Conservation (phyloP, 2,113 vertebrate genomes). For the Ammodytes marinus region DNA sequence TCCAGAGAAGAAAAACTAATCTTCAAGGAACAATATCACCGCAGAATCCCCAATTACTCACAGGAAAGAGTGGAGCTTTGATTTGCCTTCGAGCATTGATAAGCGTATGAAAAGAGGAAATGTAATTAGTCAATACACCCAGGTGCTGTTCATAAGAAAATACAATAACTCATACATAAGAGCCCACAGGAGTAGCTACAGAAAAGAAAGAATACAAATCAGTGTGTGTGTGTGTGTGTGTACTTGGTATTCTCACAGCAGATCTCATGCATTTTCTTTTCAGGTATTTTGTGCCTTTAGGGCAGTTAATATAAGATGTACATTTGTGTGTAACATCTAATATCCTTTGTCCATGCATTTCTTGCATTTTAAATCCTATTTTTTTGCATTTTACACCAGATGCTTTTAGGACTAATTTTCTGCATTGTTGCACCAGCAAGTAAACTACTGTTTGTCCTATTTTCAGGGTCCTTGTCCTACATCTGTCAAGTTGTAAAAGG, state of each 20-base stretch:
- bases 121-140: slow-evolving; percentile 64
- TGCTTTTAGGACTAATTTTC: slow-evolving; percentile 25
- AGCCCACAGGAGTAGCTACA: not conserved
- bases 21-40: slow-evolving; percentile 67
- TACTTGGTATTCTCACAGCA: slow-evolving; percentile 19
- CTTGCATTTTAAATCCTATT: slow-evolving; percentile 22
- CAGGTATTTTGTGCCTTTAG: not conserved
- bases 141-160: slow-evolving; percentile 52
- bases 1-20: slow-evolving; percentile 63
- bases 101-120: slow-evolving; percentile 61
- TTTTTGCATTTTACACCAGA: not conserved
- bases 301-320: not conserved
- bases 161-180: slow-evolving; percentile 52
- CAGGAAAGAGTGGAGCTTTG: slow-evolving; percentile 50
- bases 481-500: slow-evolving; percentile 35
- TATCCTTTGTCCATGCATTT: slow-evolving; percentile 1
- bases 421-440: slow-evolving; percentile 51
- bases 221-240: not conserved
- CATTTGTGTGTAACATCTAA: not conserved
- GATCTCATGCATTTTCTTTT: not conserved
- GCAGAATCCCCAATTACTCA: slow-evolving; percentile 59
- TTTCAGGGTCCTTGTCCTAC: slow-evolving; percentile 68
- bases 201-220: slow-evolving; percentile 2
- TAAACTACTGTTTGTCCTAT: slow-evolving; percentile 48
- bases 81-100: slow-evolving; percentile 58